Conservation (phyloP, 2,888 invertebrate genomes). For the Hylaea fasciaria region DNA sequence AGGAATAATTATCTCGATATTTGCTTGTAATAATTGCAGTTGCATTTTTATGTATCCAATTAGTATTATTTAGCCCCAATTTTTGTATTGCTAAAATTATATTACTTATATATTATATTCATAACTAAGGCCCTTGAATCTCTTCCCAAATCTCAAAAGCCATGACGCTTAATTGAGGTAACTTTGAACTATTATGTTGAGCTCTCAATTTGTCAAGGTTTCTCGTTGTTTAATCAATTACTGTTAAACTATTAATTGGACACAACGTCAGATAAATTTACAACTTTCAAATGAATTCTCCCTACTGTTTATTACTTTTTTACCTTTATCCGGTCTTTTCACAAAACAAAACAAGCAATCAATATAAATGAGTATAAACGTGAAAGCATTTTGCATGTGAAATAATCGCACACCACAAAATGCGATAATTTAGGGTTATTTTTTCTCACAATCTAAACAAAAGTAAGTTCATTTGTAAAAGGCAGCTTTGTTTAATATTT, state of each 20-base stretch:
- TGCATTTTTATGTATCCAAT: too few relatives aligned
- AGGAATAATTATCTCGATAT: too few relatives aligned
- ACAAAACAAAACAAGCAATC: too few relatives aligned
- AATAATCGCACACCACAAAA: conserved; percentile 21
- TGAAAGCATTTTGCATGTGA: conserved; percentile 12
- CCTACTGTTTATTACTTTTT: neutral
- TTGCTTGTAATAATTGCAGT: too few relatives aligned
- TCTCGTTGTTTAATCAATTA: conserved; percentile 8
- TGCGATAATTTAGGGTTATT: conserved; percentile 58
- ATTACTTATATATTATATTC: too few relatives aligned
- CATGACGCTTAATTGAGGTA: too few relatives aligned
- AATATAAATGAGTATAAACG: neutral
- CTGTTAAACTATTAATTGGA: conserved; percentile 13
- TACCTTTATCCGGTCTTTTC: too few relatives aligned
- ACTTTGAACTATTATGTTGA: neutral
- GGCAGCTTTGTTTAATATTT: conserved; percentile 41
- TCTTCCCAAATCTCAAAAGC: too few relatives aligned
- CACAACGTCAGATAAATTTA: neutral
- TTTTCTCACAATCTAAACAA: conserved; percentile 73
- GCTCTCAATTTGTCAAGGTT: conserved; percentile 11
- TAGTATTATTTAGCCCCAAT: too few relatives aligned
- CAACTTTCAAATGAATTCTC: conserved; percentile 1
- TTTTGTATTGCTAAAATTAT: too few relatives aligned
- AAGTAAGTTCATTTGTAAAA: conserved; percentile 47
- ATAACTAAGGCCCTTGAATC: too few relatives aligned